These are phyloP conservation scores for Ancistrus triradiatus DNA, from an alignment of 2,113 vertebrate species.

Conservation along the genomic window DNA sequence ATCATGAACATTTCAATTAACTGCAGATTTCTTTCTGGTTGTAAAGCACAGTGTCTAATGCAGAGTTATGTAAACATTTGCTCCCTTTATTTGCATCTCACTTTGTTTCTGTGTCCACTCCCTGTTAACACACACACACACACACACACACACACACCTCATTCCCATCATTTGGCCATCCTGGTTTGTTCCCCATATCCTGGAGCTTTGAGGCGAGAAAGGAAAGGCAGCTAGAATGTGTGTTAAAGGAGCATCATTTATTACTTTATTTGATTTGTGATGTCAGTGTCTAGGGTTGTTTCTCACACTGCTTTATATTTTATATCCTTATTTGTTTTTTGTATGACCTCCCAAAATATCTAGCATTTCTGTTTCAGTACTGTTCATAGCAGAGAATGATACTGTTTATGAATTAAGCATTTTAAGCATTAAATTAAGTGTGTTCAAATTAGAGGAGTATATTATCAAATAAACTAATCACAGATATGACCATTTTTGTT, in stretches of 20 bases:
- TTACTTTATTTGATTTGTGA: not conserved
- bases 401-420: not conserved
- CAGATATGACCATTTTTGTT: too few species aligned
- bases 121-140: slow-evolving; percentile 44
- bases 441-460: too few species aligned
- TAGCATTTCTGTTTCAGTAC: too few species aligned
- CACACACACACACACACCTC: too few species aligned
- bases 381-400: not conserved
- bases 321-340: too few species aligned
- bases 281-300: too few species aligned
- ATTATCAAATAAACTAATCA: too few species aligned
- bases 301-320: too few species aligned
- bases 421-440: too few species aligned
- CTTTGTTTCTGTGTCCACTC: slow-evolving; percentile 31
- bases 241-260: not conserved
- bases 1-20: too few species aligned
- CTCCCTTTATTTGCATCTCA: slow-evolving; percentile 65
- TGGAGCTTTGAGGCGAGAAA: slow-evolving; percentile 34
- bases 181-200: slow-evolving; percentile 55
- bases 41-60: not conserved
- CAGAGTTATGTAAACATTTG: not conserved
- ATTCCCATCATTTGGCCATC: slow-evolving; percentile 60
- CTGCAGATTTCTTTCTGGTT: too few species aligned
- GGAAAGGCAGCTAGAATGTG: not conserved
- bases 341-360: too few species aligned